Conservation (phyloP, 2,888 invertebrate genomes). For the Cacoxenus indagator region DNA sequence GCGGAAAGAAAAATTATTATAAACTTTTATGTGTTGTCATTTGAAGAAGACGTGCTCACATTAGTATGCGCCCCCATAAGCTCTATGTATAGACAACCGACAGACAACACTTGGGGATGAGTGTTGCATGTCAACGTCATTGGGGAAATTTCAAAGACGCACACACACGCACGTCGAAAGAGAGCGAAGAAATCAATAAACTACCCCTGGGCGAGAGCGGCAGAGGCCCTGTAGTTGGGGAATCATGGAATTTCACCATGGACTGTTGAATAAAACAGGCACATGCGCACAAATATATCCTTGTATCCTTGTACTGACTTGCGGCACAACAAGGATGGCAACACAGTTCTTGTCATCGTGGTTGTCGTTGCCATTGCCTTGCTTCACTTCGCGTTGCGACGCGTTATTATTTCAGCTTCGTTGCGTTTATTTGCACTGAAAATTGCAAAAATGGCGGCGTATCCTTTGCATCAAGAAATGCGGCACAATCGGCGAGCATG, state of each 20-base stretch:
- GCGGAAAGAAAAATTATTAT: slow-evolving; percentile 67
- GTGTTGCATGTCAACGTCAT: too few relatives aligned
- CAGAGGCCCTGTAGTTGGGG: slow-evolving; percentile 3
- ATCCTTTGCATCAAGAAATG: background rate
- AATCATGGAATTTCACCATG: slow-evolving; percentile 45
- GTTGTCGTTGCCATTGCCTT: slow-evolving; percentile 6
- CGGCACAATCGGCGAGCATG: background rate
- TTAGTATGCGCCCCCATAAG: slow-evolving; percentile 16
- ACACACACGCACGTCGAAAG: too few relatives aligned
- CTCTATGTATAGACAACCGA: slow-evolving; percentile 14
- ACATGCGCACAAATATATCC: background rate
- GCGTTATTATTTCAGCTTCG: slow-evolving; percentile 47
- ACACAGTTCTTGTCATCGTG: background rate
- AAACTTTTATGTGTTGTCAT: slow-evolving; percentile 64
- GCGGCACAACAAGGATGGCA: slow-evolving; percentile 40
- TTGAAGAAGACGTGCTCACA: slow-evolving; percentile 40
- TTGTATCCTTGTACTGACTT: background rate
- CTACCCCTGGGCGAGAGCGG: slow-evolving; percentile 43
- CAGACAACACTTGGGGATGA: too few relatives aligned
- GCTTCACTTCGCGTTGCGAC: slow-evolving; percentile 29
- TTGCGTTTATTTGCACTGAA: slow-evolving; percentile 55
- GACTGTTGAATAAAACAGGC: background rate
- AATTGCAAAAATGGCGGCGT: slow-evolving; percentile 59
- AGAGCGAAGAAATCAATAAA: slow-evolving; percentile 48
- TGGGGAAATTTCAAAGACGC: background rate